phyloP scores from a whole-genome alignment of 1,140 invertebrate genomes.

The Pseudomyrmex flavicornis region DNA sequence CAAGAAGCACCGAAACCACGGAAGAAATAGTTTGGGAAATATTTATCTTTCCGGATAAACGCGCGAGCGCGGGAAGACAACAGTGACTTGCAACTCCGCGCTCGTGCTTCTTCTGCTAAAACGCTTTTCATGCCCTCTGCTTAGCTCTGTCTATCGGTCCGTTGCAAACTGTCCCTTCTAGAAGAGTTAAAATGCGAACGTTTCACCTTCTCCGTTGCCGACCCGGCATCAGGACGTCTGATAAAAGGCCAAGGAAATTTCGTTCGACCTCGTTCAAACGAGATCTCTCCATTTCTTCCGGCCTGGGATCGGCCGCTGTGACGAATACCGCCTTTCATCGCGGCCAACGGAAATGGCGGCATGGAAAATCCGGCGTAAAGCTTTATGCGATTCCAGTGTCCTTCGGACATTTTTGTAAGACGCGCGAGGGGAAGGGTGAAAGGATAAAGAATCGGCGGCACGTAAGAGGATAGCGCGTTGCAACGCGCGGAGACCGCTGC shows the following conservation, averaged over 20 bases:
- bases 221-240: conserved; percentile 4
- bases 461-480: conserved; percentile 58
- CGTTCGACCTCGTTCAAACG: conserved; percentile 29
- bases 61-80: conserved; percentile 22
- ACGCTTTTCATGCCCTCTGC: neutral
- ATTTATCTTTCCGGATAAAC: conserved; percentile 62
- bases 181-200: neutral
- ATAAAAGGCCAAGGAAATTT: conserved; percentile 53
- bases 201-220: neutral
- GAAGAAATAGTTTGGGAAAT: conserved; percentile 29
- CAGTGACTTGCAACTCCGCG: conserved; percentile 36
- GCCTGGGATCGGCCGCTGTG: conserved; percentile 36
- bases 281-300: conserved; percentile 42
- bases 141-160: conserved; percentile 10
- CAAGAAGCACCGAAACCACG: conserved; percentile 25
- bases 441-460: conserved; percentile 59
- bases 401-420: conserved; percentile 45
- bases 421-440: neutral
- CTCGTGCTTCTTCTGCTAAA: conserved; percentile 7
- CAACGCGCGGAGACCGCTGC: neutral
- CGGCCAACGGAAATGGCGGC: conserved; percentile 40
- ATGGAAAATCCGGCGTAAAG: conserved; percentile 63
- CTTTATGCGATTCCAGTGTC: conserved; percentile 64
- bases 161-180: neutral
- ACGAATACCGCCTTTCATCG: conserved; percentile 57